phyloP scores from a whole-genome alignment of 2,797 vertebrate genomes.

The Cyprinodon diabolis region DNA sequence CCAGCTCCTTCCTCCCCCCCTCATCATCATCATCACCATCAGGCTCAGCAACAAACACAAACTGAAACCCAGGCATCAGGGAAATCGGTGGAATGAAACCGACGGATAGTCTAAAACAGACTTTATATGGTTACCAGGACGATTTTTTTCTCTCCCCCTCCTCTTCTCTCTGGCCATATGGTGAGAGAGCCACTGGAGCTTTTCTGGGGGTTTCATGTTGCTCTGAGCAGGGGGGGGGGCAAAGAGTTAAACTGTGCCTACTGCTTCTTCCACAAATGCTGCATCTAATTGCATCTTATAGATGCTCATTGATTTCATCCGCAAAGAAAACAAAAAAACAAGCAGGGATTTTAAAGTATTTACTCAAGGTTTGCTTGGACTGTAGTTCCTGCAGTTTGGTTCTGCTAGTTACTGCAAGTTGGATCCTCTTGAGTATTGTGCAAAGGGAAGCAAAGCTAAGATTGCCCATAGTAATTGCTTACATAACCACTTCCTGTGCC shows the following conservation, averaged over 20 bases:
- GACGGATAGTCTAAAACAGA: constrained; percentile 27
- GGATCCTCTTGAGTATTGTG: not conserved
- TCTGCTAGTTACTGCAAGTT: constrained; percentile 12
- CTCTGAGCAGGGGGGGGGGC: constrained; percentile 43
- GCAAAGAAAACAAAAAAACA: constrained; percentile 26
- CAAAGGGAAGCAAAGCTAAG: not conserved
- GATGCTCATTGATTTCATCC: constrained; percentile 55
- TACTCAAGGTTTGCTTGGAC: constrained; percentile 28
- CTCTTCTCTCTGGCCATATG: constrained; percentile 60
- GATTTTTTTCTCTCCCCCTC: constrained; percentile 24
- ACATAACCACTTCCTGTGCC: constrained; percentile 2
- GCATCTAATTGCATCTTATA: constrained; percentile 68
- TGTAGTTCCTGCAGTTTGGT: constrained; percentile 21
- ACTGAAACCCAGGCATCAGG: constrained; percentile 39
- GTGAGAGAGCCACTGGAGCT: constrained; percentile 70
- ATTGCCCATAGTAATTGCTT: not conserved
- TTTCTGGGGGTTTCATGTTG: constrained; percentile 74
- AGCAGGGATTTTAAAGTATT: constrained; percentile 43
- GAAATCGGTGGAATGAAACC: constrained; percentile 50
- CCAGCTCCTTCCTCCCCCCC: constrained; percentile 42
- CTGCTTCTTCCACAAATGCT: constrained; percentile 48
- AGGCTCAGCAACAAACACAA: constrained; percentile 27
- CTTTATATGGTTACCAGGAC: constrained; percentile 50
- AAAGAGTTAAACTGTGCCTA: constrained; percentile 48
- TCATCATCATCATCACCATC: constrained; percentile 27